These are phyloP conservation scores for Gasterosteus nipponicus DNA, from an alignment of 2,113 vertebrate genomes.

Conservation along the genomic window DNA sequence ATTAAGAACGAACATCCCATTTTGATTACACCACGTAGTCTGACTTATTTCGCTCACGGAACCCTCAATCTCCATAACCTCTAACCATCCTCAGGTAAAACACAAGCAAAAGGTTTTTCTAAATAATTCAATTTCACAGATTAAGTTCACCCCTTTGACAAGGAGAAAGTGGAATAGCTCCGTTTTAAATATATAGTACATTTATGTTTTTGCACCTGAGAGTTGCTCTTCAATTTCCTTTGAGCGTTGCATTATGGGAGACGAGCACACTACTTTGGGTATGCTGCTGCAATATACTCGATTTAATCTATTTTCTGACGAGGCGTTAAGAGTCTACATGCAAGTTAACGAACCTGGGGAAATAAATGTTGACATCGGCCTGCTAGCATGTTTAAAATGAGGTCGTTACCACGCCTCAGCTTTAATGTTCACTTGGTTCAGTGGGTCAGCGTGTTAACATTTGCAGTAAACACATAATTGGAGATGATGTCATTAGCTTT, in stretches of 20 bases:
- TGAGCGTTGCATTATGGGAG: not conserved
- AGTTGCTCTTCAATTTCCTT: not conserved
- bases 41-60: too few relatives aligned
- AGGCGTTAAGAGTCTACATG: not conserved
- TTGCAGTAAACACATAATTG: not conserved
- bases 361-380: not conserved
- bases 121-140: too few relatives aligned
- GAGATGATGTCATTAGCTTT: not conserved
- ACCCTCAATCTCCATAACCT: too few relatives aligned
- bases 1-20: too few relatives aligned
- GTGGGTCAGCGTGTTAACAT: not conserved
- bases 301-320: not conserved
- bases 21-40: too few relatives aligned
- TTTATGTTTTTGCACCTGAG: not conserved
- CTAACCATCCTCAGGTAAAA: too few relatives aligned
- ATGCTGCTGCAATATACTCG: not conserved
- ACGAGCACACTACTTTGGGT: not conserved
- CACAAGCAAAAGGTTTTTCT: too few relatives aligned
- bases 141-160: too few relatives aligned
- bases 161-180: not conserved
- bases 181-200: not conserved
- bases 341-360: not conserved
- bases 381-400: not conserved
- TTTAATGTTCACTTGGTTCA: not conserved
- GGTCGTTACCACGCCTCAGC: not conserved